These are phyloP conservation scores for Drosophila orena DNA, from an alignment of 1,140 invertebrate species.

Conservation along the genomic window DNA sequence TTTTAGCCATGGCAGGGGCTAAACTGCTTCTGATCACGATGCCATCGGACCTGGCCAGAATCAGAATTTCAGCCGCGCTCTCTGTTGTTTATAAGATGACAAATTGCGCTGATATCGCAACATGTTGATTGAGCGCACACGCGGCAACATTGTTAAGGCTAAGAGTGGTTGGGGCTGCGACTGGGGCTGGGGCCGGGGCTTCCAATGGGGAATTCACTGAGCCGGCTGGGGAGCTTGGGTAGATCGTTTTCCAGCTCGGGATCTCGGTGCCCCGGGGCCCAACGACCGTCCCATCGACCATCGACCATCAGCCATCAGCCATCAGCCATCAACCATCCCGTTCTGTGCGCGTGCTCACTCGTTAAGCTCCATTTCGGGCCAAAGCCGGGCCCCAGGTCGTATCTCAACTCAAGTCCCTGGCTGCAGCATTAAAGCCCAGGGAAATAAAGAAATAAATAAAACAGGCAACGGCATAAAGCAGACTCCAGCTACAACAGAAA, in stretches of 20 bases:
- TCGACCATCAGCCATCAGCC: constrained; percentile 7
- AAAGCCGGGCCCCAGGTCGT: constrained; percentile 9
- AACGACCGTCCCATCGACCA: constrained; percentile 5
- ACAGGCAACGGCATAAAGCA: constrained; percentile 76
- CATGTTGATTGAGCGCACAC: constrained; percentile 82
- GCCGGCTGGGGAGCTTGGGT: not conserved
- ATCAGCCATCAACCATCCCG: constrained; percentile 30
- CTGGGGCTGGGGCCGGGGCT: too few species aligned
- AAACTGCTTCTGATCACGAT: constrained; percentile 28
- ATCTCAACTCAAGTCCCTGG: constrained; percentile 24
- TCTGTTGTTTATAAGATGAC: constrained; percentile 78
- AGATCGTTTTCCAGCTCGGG: constrained; percentile 37
- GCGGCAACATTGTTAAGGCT: constrained; percentile 70
- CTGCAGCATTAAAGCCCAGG: constrained; percentile 68
- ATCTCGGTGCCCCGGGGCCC: constrained; percentile 23
- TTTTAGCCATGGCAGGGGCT: constrained; percentile 3
- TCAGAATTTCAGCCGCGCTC: constrained; percentile 38
- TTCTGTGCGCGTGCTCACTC: constrained; percentile 76
- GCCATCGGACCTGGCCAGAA: not conserved
- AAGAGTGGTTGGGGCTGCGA: not conserved
- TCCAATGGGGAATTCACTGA: not conserved
- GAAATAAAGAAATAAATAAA: constrained; percentile 83
- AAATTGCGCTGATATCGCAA: constrained; percentile 82
- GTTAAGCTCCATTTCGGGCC: constrained; percentile 52
- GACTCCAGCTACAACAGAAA: constrained; percentile 31